Evolutionary conservation across 2,797 vertebrate species (phyloP).

Genomic region (Urocyon cinereoargenteus): DNA sequence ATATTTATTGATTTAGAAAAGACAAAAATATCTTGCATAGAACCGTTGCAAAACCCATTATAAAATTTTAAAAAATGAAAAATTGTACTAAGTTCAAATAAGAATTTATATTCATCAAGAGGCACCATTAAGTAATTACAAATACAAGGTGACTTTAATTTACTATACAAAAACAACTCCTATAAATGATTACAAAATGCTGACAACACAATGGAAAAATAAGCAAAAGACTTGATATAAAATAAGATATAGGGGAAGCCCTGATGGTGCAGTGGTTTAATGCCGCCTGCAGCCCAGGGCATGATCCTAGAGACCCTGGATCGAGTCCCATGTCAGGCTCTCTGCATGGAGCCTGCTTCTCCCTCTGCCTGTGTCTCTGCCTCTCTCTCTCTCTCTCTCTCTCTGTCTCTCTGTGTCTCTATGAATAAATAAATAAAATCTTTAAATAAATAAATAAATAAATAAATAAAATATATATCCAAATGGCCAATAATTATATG

Average conservation of each 20-base stretch:
- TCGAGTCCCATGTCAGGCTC: too few species aligned
- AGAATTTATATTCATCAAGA: slow-evolving; percentile 14
- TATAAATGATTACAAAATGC: neutral
- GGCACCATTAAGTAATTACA: neutral
- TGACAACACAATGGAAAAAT: neutral
- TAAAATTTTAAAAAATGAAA: neutral
- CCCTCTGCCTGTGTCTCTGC: too few species aligned
- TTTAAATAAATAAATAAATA: too few species aligned
- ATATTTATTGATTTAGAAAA: neutral
- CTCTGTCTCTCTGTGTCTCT: too few species aligned
- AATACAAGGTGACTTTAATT: neutral
- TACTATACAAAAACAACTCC: neutral
- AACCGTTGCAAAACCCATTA: neutral
- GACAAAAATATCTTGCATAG: neutral
- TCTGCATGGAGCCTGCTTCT: too few species aligned
- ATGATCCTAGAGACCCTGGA: too few species aligned
- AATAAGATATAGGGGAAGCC: too few species aligned
- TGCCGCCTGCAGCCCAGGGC: too few species aligned
- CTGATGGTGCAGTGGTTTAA: too few species aligned
- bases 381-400: too few species aligned
- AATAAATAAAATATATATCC: neutral
- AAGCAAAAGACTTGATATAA: neutral
- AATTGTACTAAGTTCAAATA: neutral
- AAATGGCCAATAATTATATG: neutral
- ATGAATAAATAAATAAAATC: too few species aligned